phyloP scores from a whole-genome alignment of 2,797 vertebrate species.

The Cirrhinus mrigala region DNA sequence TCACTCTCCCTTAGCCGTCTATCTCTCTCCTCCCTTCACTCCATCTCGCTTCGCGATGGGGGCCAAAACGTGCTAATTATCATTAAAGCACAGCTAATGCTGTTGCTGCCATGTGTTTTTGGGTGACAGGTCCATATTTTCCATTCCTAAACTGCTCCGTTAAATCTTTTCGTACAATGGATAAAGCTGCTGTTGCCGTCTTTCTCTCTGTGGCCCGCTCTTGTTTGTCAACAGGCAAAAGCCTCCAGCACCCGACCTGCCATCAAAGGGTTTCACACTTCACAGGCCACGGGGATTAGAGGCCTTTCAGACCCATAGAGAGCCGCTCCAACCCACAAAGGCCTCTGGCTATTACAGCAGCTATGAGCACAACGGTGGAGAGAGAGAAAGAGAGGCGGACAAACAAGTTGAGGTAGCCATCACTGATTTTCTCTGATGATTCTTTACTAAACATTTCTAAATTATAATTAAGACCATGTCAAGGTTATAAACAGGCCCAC shows the following conservation, averaged over 20 bases:
- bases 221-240: conserved; percentile 82
- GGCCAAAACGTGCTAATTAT: conserved; percentile 53
- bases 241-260: conserved; percentile 79
- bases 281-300: conserved; percentile 85
- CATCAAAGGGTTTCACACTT: conserved; percentile 87
- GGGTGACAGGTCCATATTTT: conserved; percentile 74
- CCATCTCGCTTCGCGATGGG: neutral
- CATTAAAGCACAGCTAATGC: conserved; percentile 80
- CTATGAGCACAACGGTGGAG: conserved; percentile 73
- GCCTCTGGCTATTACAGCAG: conserved; percentile 81
- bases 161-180: conserved; percentile 31
- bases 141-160: conserved; percentile 66
- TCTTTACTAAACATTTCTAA: neutral
- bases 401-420: conserved; percentile 54
- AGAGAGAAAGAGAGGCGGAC: conserved; percentile 55
- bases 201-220: conserved; percentile 66
- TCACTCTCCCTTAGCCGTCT: conserved; percentile 62
- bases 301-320: conserved; percentile 80
- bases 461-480: neutral
- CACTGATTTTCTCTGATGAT: neutral
- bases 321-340: conserved; percentile 81
- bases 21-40: conserved; percentile 24
- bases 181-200: conserved; percentile 30
- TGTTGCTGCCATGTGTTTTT: conserved; percentile 75
- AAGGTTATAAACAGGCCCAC: neutral